Evolutionary conservation across 2,113 vertebrate genomes (phyloP).

Genomic region (Progne subis): DNA sequence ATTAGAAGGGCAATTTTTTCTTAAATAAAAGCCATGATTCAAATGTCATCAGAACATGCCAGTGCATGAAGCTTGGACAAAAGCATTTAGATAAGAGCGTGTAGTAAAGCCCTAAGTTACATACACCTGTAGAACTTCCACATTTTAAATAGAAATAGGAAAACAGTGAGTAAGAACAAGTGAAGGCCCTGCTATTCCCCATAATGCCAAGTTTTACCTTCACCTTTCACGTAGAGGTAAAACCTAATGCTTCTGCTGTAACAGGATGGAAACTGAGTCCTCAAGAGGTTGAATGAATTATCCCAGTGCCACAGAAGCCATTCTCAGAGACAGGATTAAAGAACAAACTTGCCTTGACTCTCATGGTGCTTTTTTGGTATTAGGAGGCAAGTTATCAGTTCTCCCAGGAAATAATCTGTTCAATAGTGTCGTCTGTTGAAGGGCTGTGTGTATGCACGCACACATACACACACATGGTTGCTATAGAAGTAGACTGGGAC

Average conservation of each 20-base stretch:
- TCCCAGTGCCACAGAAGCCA: background rate
- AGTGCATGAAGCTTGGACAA: background rate
- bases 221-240: background rate
- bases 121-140: background rate
- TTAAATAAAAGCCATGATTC: background rate
- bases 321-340: background rate
- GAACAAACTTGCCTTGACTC: background rate
- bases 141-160: background rate
- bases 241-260: background rate
- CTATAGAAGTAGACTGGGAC: background rate
- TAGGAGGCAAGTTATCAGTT: background rate
- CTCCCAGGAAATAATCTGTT: background rate
- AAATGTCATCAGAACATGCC: background rate
- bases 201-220: background rate
- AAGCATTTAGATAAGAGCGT: background rate
- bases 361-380: background rate
- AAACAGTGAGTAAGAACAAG: background rate
- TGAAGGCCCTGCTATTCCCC: background rate
- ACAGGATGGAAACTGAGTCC: background rate
- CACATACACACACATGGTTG: background rate
- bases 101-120: background rate
- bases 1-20: background rate
- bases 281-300: background rate
- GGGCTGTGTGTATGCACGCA: fast-evolving
- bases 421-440: background rate